Conservation (phyloP, 1,140 invertebrate species). For the Drosophila littoralis region DNA sequence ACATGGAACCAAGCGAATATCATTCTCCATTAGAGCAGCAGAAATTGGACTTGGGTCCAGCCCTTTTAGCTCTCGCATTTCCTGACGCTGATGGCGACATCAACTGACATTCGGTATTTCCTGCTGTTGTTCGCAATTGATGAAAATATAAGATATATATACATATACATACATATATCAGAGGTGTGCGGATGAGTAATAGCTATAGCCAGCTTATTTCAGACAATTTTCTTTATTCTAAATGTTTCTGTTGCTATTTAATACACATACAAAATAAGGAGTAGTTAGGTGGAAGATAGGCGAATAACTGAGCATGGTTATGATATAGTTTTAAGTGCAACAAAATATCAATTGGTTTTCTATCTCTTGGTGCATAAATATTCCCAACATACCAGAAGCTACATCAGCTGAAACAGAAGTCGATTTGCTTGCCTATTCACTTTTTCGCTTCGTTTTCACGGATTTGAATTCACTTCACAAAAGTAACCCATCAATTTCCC, state of each 20-base stretch:
- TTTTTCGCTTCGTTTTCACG: too few species aligned
- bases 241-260: not conserved
- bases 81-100: constrained; percentile 61
- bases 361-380: too few species aligned
- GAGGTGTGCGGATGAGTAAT: constrained; percentile 37
- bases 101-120: constrained; percentile 65
- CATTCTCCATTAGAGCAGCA: constrained; percentile 42
- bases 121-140: constrained; percentile 48
- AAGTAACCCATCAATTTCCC: too few species aligned
- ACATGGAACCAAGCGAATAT: constrained; percentile 26
- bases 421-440: too few species aligned
- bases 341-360: too few species aligned
- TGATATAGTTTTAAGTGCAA: too few species aligned
- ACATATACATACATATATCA: not conserved
- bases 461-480: too few species aligned
- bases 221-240: not conserved
- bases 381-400: too few species aligned
- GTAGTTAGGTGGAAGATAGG: not conserved
- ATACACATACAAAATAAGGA: not conserved
- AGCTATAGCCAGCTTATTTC: not conserved
- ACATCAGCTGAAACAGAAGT: too few species aligned
- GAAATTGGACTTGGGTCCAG: constrained; percentile 35
- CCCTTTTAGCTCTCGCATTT: constrained; percentile 54
- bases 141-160: not conserved
- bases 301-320: not conserved